Conservation (phyloP, 2,113 vertebrate genomes). For the Notarius lentiginosus region DNA sequence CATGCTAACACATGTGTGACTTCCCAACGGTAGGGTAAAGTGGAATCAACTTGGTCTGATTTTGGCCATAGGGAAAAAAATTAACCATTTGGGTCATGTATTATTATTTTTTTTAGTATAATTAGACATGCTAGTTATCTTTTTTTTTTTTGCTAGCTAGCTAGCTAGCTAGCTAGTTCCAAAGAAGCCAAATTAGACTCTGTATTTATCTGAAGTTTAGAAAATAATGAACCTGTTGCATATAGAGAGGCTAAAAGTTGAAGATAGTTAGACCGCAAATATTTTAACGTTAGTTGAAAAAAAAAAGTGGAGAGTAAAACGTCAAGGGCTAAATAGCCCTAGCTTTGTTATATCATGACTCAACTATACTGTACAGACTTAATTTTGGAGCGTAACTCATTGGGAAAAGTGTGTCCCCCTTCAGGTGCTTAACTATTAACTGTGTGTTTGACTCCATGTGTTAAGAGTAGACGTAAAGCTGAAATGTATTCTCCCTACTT, state of each 20-base stretch:
- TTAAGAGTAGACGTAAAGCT: background rate
- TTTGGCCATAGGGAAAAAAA: background rate
- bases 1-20: too few species aligned
- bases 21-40: background rate
- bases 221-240: background rate
- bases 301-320: background rate
- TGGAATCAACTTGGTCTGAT: background rate
- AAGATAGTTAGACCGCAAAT: background rate
- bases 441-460: background rate
- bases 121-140: background rate
- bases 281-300: background rate
- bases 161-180: background rate
- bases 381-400: background rate
- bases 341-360: background rate
- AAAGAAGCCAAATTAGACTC: background rate
- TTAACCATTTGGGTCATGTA: background rate
- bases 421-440: background rate
- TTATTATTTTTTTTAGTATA: background rate
- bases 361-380: background rate
- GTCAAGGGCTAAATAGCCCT: background rate
- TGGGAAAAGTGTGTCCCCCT: background rate
- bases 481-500: background rate
- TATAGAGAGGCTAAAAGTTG: background rate
- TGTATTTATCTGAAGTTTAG: background rate
- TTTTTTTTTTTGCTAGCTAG: background rate